Base-by-base conservation (phyloP, 1,140 invertebrate genomes). In the Popillia japonica region DNA sequence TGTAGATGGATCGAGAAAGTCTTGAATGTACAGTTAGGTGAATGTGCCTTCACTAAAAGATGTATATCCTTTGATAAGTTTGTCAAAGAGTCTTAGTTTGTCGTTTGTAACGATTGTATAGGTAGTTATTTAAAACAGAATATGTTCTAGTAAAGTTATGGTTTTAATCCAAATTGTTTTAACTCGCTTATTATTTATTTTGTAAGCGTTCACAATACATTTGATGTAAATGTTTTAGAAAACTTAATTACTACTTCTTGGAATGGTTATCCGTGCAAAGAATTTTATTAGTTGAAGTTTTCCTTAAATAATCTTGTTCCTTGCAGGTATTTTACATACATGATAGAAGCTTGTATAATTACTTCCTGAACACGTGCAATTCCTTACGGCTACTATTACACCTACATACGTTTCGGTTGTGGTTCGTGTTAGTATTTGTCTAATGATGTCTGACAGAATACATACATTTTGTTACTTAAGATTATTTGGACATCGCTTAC, bases 311-410 rank as follows among this genome's bases (percentile, higher is more conserved):
- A 55, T 55, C 48, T 55, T 55, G 14, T 55, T 55, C 48, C 48
- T 55, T 55, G 17, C 11, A 55, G 48, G 48, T 55, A 55, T 55
- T 55, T 55, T 55, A 55, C 48, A 17, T 55, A 55, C 48, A 55
- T 55, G 48, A 55, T 55, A 55, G 48, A 55, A 55, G 48, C 48
- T 55, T 55, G 48, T 55, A 55, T 55, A 55, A 55, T 55, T 55
- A 55, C 48, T 55, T 55, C 48, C 48, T 55, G 48, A 55, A 55
- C 48, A 55, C 48, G 48, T 55, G 48, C 48, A 55, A 55, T 55
- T 55, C 14, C 48, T 55, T 55, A 55, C 48, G 48, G 48, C 48
- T 55, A 55, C 48, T 55, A 55, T 17, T 17, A 55, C 48, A 55
- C 48, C 48, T 55, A 55, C 48, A n/a, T 55, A 3, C 48, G 27